Evolutionary conservation across 2,113 vertebrate species (phyloP).

Genomic region (Eulemur macaco): DNA sequence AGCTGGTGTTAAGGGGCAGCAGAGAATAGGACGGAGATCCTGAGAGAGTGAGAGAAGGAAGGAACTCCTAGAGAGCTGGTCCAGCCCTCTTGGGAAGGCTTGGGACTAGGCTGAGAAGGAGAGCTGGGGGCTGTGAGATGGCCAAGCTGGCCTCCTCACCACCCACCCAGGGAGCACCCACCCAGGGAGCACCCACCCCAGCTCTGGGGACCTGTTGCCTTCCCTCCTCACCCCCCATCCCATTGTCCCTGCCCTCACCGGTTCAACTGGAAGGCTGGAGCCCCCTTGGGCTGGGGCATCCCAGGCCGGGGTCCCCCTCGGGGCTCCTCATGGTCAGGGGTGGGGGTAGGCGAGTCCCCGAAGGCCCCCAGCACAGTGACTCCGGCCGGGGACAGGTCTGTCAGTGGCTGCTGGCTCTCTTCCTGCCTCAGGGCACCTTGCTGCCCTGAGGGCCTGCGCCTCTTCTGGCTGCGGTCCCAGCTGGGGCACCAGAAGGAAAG

Average conservation of each 20-base stretch:
- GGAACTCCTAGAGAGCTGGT: not conserved
- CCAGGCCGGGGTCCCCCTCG: conserved; percentile 78
- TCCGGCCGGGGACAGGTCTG: conserved; percentile 85
- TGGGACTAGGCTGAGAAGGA: not conserved
- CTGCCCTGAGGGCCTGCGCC: conserved; percentile 86
- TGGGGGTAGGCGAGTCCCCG: conserved; percentile 78
- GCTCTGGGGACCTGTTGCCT: not conserved
- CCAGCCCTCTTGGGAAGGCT: not conserved
- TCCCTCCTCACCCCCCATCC: conserved; percentile 37
- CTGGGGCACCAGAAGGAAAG: conserved; percentile 65
- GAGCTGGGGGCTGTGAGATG: not conserved
- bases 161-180: not conserved
- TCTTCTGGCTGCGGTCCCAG: conserved; percentile 89
- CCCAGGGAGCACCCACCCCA: not conserved
- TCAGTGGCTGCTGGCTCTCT: conserved; percentile 88
- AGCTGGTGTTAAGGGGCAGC: conserved; percentile 6
- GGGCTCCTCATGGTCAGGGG: conserved; percentile 79
- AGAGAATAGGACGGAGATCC: conserved; percentile 27
- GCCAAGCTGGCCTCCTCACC: not conserved
- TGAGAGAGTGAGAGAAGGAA: not conserved
- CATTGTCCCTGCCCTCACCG: conserved; percentile 80
- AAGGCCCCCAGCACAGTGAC: conserved; percentile 88
- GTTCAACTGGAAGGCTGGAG: conserved; percentile 86
- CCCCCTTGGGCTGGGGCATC: conserved; percentile 78
- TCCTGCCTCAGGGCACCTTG: conserved; percentile 85